These are phyloP conservation scores for Heliothis virescens DNA, from an alignment of 1,140 invertebrate species.

Conservation along the genomic window DNA sequence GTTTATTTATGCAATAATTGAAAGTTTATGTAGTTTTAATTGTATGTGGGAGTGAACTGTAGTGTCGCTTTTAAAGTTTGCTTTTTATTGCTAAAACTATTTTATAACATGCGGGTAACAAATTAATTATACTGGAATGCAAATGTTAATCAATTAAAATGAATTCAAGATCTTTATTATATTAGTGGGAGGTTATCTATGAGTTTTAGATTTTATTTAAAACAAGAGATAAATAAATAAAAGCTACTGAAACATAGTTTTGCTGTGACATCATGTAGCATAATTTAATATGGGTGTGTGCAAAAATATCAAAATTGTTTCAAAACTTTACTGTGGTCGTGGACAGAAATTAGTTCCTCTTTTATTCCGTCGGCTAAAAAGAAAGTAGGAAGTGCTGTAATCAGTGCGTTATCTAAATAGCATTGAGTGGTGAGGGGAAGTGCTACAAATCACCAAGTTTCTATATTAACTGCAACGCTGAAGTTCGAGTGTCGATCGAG, in stretches of 20 bases:
- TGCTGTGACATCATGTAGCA: too few species aligned
- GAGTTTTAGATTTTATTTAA: neutral
- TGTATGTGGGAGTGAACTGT: conserved; percentile 3
- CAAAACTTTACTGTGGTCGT: too few species aligned
- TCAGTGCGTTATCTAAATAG: neutral
- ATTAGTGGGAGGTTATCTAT: neutral
- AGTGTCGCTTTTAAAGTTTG: neutral
- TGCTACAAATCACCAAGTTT: neutral
- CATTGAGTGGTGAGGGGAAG: neutral
- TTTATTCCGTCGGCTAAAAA: neutral
- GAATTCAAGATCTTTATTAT: neutral
- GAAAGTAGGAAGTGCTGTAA: conserved; percentile 13
- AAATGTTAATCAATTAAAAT: neutral
- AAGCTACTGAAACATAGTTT: too few species aligned
- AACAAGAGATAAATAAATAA: neutral
- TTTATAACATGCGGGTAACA: neutral
- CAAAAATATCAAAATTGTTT: too few species aligned
- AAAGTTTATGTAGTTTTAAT: conserved; percentile 19
- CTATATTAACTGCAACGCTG: neutral
- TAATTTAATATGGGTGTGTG: too few species aligned
- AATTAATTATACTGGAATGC: neutral
- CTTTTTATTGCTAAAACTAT: conserved; percentile 18
- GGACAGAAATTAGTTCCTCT: too few species aligned
- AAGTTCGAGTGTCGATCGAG: neutral
- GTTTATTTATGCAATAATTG: neutral